Evolutionary conservation across 2,888 invertebrate species (phyloP).

Genomic region (Trichopria drosophilae): DNA sequence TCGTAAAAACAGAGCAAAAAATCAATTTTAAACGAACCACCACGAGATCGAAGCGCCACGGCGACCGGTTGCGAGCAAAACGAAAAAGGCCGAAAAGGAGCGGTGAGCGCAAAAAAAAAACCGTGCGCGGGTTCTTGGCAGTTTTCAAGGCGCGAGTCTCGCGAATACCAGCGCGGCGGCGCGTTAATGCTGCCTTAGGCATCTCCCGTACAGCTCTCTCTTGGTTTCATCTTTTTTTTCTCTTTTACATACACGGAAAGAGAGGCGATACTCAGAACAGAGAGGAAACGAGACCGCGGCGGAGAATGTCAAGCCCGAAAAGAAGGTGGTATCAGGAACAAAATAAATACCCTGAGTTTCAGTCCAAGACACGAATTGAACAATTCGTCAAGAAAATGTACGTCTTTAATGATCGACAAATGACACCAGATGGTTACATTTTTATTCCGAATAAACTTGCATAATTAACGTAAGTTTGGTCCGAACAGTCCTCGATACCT

Average conservation of each 20-base stretch:
- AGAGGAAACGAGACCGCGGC: conserved; percentile 37
- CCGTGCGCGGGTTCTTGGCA: conserved; percentile 12
- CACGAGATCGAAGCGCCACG: no score
- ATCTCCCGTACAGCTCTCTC: conserved; percentile 32
- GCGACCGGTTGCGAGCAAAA: conserved; percentile 22
- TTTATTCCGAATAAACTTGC: no score
- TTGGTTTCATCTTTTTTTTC: conserved; percentile 37
- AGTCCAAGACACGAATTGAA: no score
- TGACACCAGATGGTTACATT: no score
- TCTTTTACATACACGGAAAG: conserved; percentile 46
- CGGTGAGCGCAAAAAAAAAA: conserved; percentile 1
- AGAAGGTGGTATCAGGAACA: neutral
- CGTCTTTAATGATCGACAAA: no score
- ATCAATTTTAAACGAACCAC: no score
- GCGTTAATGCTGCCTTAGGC: conserved; percentile 45
- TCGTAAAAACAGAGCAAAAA: no score
- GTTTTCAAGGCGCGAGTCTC: conserved; percentile 32
- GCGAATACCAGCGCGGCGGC: conserved; percentile 36
- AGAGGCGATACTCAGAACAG: conserved; percentile 36
- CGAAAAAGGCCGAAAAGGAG: neutral
- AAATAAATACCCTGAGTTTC: no score
- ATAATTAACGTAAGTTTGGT: no score
- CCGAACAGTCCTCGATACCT: no score
- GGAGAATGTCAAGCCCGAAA: no score
- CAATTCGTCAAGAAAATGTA: no score